Evolutionary conservation across 1,140 invertebrate genomes (phyloP), one percentile per base, ranked within the genome.

Genomic region (Eciton burchellii): DNA sequence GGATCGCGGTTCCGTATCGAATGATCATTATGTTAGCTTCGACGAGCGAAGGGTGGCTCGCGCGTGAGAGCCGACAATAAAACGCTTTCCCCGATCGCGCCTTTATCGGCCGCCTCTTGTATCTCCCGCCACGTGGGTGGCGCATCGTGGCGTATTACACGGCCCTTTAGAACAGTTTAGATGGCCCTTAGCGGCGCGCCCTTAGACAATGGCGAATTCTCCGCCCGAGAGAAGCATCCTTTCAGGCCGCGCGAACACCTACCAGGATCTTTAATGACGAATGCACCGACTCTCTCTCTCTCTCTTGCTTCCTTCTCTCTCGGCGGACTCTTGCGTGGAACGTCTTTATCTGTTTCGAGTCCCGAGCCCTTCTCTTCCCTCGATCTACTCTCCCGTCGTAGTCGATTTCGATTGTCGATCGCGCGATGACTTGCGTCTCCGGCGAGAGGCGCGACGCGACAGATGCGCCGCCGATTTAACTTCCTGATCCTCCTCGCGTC

Each of bases 131-230:
- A 87, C 86, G 62, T 87, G 86, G 86, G 86, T 87, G 86, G 86
- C 24, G 56, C 11, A 41, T n/a, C 16, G 14, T 11, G 41, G 14
- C 26, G 24, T 52, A 79, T 85, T 87, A 87, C 84, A 85, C 72
- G 85, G 85, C 3, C 52, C 21, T 87, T 84, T 71, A 84, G 45
- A 62, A 82, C 82, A 70, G 49, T 87, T 87, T 87, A 86, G 71
- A 71, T 26, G 60, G 52, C 60, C 52, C 29, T 77, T 52, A 52
- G 41, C n/a, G 11, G 14, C 57, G 52, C 19, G 52, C 57, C 11
- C 35, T 83, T 83, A 87, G 81, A 87, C 85, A 87, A 87, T 83
- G 68, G 71, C 54, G 56, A 86, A 83, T 86, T 84, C 81, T 41
- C 16, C 26, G 43, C 26, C 14, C 26, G 60, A 62, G 47, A 65